Evolutionary conservation across 1,140 invertebrate genomes (phyloP).

Genomic region (Samia ricini): DNA sequence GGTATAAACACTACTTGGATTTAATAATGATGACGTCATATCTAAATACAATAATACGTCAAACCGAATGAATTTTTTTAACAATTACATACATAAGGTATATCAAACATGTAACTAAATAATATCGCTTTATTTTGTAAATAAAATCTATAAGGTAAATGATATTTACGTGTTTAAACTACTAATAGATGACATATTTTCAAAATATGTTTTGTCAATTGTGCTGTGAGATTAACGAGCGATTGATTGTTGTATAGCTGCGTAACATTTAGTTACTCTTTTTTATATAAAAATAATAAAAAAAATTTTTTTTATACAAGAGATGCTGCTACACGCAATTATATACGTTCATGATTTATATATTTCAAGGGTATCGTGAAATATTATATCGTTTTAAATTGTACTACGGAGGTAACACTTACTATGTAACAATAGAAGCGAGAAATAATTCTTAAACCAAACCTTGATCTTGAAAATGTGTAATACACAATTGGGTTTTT

Average conservation of each 20-base stretch:
- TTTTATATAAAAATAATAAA: constrained; percentile 2
- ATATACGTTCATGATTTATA: no score
- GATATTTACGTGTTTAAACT: constrained; percentile 70
- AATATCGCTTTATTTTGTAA: constrained; percentile 73
- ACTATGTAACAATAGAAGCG: no score
- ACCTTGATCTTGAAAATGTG: no score
- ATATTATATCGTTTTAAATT: no score
- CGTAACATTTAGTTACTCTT: constrained; percentile 6
- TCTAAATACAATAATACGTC: neutral
- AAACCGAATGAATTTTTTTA: neutral
- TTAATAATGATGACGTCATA: constrained; percentile 22
- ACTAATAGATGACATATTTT: constrained; percentile 71
- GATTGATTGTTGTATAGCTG: constrained; percentile 40
- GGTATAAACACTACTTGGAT: no score
- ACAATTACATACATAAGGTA: neutral
- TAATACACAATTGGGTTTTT: no score
- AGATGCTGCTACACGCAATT: no score
- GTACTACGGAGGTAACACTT: no score
- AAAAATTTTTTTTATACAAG: neutral
- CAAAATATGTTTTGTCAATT: constrained; percentile 77
- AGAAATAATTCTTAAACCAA: no score
- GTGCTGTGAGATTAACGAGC: constrained; percentile 62
- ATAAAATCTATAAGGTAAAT: constrained; percentile 69
- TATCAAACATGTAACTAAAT: constrained; percentile 23
- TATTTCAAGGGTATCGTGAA: no score